Base-by-base conservation (phyloP, 2,888 invertebrate genomes). In the Eumerus sabulonum region DNA sequence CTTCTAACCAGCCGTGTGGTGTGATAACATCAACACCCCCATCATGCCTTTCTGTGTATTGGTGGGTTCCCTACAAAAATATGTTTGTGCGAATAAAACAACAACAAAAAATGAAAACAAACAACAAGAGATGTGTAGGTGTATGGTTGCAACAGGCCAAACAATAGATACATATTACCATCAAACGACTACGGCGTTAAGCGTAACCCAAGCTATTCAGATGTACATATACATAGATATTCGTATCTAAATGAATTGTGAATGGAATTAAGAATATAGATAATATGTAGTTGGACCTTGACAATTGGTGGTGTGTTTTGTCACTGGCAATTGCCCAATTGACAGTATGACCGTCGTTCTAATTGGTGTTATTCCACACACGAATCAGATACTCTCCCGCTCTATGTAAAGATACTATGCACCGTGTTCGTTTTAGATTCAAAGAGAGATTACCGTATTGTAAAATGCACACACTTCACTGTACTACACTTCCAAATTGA, bases 261-360 rank as follows among this genome's bases (percentile, higher is more conserved):
- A 77, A 68, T 67, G 63, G 77, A 77, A 73, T 77, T 53, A 73
- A 68, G 67, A 67, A 76, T 67, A 48, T 19, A n/a, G n/a, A n/a
- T n/a, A 36, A 36, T 35, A 40, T 42, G 44, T 44, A 16, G 50
- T 42, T 77, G 72, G 77, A 73, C 77, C 77, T 77, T 77, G 77
- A 77, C 77, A 73, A 72, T 77, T 71, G 71, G 62, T 66, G 53
- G 60, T 60, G 72, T 67, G 56, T 16, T 64, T 57, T 11, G 12
- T 50, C 16, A 48, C 27, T 19, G 57, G 38, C 35, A 63, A 68
- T 68, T 68, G 68, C 51, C 71, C 56, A 70, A 70, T 70, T 70
- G 62, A n/a, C 45, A 38, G 11, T 11, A 9, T 7, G 1, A 1
- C 16, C 40, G 11, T 16, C 48, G 40, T 51, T 54, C 38, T 47